phyloP scores from a whole-genome alignment of 2,797 vertebrate genomes.

The Pelobates cultripes region DNA sequence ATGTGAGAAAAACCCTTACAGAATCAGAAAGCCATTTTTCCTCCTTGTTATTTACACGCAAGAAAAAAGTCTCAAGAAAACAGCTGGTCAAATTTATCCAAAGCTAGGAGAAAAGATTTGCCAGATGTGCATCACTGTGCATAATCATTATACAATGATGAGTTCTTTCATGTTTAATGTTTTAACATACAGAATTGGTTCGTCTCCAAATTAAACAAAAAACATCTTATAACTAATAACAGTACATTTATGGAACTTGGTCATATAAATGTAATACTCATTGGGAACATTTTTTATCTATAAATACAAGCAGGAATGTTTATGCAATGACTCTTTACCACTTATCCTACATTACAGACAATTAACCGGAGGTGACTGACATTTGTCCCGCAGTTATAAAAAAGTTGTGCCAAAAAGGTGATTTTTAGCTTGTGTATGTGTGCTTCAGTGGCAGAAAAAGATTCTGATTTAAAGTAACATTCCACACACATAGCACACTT shows the following conservation, averaged over 20 bases:
- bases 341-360: too few relatives aligned
- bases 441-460: too few relatives aligned
- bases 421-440: too few relatives aligned
- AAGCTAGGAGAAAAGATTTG: conserved; percentile 35
- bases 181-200: conserved; percentile 21
- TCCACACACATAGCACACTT: too few relatives aligned
- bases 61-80: conserved; percentile 29
- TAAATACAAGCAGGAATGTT: too few relatives aligned
- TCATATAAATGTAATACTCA: neutral
- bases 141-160: conserved; percentile 34
- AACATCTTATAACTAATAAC: conserved; percentile 11
- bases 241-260: conserved; percentile 25
- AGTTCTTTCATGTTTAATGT: conserved; percentile 25
- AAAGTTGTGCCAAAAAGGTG: too few relatives aligned
- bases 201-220: conserved; percentile 30
- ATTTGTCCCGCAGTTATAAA: too few relatives aligned
- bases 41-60: conserved; percentile 45
- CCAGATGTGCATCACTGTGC: conserved; percentile 42
- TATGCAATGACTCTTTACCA: too few relatives aligned
- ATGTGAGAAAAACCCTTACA: neutral
- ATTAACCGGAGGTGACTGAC: too few relatives aligned
- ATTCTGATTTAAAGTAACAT: too few relatives aligned
- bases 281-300: too few relatives aligned
- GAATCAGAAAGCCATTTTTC: neutral
- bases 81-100: conserved; percentile 45